Evolutionary conservation across 2,888 invertebrate genomes (phyloP), one percentile per base, ranked within the genome.

Genomic region (Silvanus unidentatus): DNA sequence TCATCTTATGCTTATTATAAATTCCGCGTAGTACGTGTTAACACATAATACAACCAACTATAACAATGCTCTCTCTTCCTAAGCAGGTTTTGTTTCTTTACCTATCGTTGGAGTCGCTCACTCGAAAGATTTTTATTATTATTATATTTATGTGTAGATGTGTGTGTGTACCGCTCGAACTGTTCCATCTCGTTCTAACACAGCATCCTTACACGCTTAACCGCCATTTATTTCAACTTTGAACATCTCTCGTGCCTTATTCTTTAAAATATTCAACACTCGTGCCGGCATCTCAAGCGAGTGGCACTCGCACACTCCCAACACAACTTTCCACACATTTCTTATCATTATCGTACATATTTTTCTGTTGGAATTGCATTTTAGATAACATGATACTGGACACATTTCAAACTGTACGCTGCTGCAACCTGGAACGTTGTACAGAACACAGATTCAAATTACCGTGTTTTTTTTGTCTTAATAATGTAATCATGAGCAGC

Each of bases 201-300:
- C 35, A 35, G 35, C 35, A 35, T 16, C 14, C 42, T 43, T 46
- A 39, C 42, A 40, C 49, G 45, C 40, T 28, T 43, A 13, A 15
- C 22, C 10, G 11, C n/a, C 44, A 14, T 41, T 41, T 16, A 40
- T 27, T 44, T 47, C 32, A 50, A 34, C 44, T 53, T 50, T 55
- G 50, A 54, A 55, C 57, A 55, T 56, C 55, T 54, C 54, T 61
- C 56, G 60, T 58, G 61, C 62, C 52, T 59, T 63, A 60, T 61
- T 58, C 60, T 59, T 57, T 55, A 51, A 58, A 58, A 59, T 57
- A 57, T 60, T 57, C 59, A 39, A 16, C 3, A n/a, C 50, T 27
- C 47, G 41, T 50, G 29, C 35, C 60, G 52, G 50, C 14, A 51
- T 56, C 22, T 44, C 34, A 43, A 45, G 12, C 14, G 43, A 58